These are phyloP conservation scores for Philhelius pedissequus DNA, from an alignment of 2,888 invertebrate genomes.

Conservation along the genomic window DNA sequence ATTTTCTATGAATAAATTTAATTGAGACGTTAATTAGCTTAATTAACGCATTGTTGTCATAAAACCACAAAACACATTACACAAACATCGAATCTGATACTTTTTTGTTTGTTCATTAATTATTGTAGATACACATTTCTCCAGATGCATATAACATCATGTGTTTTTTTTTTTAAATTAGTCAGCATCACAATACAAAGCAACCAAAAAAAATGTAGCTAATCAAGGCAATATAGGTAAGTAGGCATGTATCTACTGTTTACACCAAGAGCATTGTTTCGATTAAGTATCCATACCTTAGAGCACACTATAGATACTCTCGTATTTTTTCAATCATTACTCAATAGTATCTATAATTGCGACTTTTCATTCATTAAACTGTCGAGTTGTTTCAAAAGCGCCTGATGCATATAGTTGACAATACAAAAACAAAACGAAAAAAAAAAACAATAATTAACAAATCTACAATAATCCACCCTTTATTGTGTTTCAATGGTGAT, in stretches of 20 bases:
- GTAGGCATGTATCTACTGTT: too few relatives aligned
- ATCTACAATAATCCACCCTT: slow-evolving; percentile 7
- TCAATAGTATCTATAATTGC: slow-evolving; percentile 5
- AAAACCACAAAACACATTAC: background rate
- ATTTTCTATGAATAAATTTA: slow-evolving; percentile 52
- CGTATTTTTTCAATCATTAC: background rate
- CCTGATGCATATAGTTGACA: background rate
- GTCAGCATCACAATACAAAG: slow-evolving; percentile 6
- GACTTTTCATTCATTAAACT: slow-evolving; percentile 25
- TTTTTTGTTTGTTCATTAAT: background rate
- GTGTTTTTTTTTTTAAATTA: slow-evolving; percentile 2
- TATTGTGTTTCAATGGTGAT: background rate
- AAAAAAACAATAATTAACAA: background rate
- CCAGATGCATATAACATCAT: slow-evolving; percentile 5
- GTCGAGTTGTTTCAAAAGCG: background rate
- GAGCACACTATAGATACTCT: background rate
- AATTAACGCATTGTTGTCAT: slow-evolving; percentile 61
- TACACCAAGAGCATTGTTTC: slow-evolving; percentile 13
- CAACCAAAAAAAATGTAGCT: background rate
- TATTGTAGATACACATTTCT: slow-evolving; percentile 3
- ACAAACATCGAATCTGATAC: background rate
- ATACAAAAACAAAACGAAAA: too few relatives aligned
- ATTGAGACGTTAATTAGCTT: slow-evolving; percentile 67
- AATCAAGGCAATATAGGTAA: slow-evolving; percentile 8
- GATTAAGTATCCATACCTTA: background rate